Conservation (phyloP, 2,113 vertebrate genomes). For the Gadus chalcogrammus region DNA sequence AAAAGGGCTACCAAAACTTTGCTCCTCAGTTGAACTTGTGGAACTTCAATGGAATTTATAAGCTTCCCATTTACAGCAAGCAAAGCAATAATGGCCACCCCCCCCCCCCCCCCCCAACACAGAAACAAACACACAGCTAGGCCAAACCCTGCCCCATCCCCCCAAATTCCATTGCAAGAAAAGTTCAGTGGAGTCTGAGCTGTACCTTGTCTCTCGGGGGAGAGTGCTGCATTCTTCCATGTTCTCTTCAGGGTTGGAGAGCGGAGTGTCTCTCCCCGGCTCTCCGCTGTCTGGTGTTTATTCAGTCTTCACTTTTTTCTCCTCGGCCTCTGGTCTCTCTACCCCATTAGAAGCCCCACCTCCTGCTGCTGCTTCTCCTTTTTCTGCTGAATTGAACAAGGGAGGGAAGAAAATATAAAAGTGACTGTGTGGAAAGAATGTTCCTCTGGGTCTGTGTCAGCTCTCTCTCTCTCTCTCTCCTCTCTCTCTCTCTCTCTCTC, state of each 20-base stretch:
- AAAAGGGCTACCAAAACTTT: too few species aligned
- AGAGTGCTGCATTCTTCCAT: conserved; percentile 52
- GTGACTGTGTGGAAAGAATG: conserved; percentile 40
- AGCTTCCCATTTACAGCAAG: neutral
- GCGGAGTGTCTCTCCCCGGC: neutral
- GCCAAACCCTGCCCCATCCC: neutral
- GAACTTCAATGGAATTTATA: too few species aligned
- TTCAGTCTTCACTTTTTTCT: conserved; percentile 15
- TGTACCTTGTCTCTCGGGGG: conserved; percentile 40
- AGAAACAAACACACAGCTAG: neutral
- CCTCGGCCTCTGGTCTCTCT: conserved; percentile 10
- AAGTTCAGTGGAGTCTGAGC: too few species aligned
- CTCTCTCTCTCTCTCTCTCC: neutral
- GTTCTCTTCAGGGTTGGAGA: conserved; percentile 27
- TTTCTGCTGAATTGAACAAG: conserved; percentile 35
- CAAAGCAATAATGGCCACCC: conserved; percentile 13
- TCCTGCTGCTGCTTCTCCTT: conserved; percentile 42
- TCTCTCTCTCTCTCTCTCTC: neutral
- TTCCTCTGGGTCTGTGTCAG: conserved; percentile 16
- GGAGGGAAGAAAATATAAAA: conserved; percentile 42
- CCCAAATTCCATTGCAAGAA: neutral
- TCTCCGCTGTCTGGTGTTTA: conserved; percentile 14
- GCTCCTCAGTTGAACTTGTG: too few species aligned
- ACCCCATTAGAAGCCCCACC: conserved; percentile 51
- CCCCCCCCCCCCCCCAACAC: neutral